Evolutionary conservation across 2,113 vertebrate genomes (phyloP).

Genomic region (Lepidothrix coronata): DNA sequence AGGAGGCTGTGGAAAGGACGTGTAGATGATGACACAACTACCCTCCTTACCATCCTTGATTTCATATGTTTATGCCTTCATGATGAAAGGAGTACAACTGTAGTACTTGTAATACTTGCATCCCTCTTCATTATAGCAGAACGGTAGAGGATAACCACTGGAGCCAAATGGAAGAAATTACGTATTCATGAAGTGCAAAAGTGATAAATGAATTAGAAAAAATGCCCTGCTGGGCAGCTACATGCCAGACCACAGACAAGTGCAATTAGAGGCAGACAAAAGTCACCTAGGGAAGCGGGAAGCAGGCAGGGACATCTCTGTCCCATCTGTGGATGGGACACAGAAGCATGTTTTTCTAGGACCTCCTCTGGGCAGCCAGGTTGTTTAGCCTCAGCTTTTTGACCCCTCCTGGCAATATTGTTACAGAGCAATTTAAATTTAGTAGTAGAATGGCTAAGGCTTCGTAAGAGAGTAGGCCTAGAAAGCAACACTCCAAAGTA

Average conservation of each 20-base stretch:
- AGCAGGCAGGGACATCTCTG: not conserved
- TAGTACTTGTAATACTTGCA: not conserved
- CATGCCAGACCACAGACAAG: not conserved
- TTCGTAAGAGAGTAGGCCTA: too few species aligned
- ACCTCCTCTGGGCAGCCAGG: not conserved
- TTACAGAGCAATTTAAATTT: too few species aligned
- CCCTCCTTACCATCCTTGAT: not conserved
- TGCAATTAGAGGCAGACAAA: not conserved
- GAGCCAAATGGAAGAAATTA: not conserved
- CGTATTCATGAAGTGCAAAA: not conserved
- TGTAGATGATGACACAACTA: not conserved
- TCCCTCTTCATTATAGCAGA: not conserved
- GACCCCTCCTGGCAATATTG: not conserved
- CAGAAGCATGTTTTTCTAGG: not conserved
- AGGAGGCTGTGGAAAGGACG: not conserved
- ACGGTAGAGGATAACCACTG: not conserved
- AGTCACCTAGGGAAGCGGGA: not conserved
- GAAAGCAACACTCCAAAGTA: too few species aligned
- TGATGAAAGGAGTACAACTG: not conserved
- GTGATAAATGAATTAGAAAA: not conserved
- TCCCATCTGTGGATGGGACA: rapidly evolving
- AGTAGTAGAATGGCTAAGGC: too few species aligned
- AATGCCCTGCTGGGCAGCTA: not conserved
- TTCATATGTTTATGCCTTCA: not conserved
- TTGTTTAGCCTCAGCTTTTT: not conserved